A percentile compares a stretch with the other conserved stretches of the same genome.
phyloP scores from a whole-genome alignment of 1,140 invertebrate genomes.

The Mactra quadrangularis region DNA sequence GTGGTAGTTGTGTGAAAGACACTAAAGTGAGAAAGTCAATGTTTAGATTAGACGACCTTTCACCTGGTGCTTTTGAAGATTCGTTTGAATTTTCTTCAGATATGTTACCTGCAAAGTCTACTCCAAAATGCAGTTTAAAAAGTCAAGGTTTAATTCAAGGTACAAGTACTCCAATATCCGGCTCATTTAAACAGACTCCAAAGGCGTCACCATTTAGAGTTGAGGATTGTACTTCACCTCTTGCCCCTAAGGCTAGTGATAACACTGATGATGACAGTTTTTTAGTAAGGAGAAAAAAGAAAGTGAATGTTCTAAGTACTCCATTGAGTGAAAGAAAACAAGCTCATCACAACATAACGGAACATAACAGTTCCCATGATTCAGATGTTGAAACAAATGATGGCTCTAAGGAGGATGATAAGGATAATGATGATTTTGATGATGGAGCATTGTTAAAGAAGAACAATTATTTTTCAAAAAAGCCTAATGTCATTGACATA shows the following conservation, averaged over 20 bases:
- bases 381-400: no score
- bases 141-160: neutral
- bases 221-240: neutral
- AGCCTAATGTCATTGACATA: neutral
- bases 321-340: slow-evolving; percentile 1
- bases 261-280: slow-evolving; percentile 49
- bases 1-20: neutral
- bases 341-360: neutral
- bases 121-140: neutral
- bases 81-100: slow-evolving; percentile 20
- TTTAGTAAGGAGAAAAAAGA: slow-evolving; percentile 48
- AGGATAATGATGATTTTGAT: slow-evolving; percentile 48
- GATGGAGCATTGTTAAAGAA: slow-evolving; percentile 30
- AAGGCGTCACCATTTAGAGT: slow-evolving; percentile 5
- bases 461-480: slow-evolving; percentile 17
- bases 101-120: neutral
- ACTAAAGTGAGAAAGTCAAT: slow-evolving; percentile 36
- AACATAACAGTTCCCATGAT: no score
- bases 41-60: slow-evolving; percentile 40
- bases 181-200: neutral
- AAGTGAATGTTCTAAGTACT: slow-evolving; percentile 31
- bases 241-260: neutral
- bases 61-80: slow-evolving; percentile 48
- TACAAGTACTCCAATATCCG: slow-evolving; percentile 41
- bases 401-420: neutral